Conservation (phyloP, 2,888 invertebrate genomes). For the Malachius bipustulatus region DNA sequence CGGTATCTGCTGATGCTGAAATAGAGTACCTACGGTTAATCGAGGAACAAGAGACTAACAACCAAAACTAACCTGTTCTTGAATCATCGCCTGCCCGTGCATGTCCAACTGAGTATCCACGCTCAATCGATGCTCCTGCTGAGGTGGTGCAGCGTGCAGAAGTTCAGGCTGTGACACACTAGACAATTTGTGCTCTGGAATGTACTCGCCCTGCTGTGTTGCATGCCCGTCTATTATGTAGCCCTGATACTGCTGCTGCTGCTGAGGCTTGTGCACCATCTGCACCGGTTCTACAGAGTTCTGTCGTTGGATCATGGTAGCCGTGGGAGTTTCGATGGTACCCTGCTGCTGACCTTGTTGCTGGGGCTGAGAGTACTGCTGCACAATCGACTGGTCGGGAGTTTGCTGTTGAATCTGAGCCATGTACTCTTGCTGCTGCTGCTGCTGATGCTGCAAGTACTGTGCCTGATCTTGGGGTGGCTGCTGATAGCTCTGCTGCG, state of each 20-base stretch:
- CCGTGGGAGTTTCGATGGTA: conserved; percentile 25
- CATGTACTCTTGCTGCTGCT: conserved; percentile 14
- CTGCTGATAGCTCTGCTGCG: conserved; percentile 11
- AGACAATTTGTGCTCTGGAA: conserved; percentile 28
- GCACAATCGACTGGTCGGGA: conserved; percentile 19
- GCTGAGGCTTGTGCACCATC: conserved; percentile 29
- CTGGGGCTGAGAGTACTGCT: conserved; percentile 3
- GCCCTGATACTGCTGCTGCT: conserved; percentile 30
- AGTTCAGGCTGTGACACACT: conserved; percentile 34
- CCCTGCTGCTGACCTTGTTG: conserved; percentile 23
- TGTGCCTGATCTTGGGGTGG: conserved; percentile 10
- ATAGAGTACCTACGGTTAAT: too few species aligned
- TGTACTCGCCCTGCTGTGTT: conserved; percentile 32
- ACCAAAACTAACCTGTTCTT: conserved; percentile 8
- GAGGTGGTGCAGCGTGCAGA: conserved; percentile 22
- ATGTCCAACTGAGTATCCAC: conserved; percentile 34
- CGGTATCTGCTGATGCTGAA: background rate
- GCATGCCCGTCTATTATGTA: conserved; percentile 29
- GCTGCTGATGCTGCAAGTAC: conserved; percentile 14
- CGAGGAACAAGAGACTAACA: too few species aligned
- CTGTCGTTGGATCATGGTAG: conserved; percentile 25
- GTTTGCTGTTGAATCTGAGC: conserved; percentile 20
- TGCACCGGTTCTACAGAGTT: too few species aligned
- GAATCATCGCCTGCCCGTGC: conserved; percentile 18
- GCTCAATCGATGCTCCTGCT: conserved; percentile 27